Evolutionary conservation across 2,888 invertebrate genomes (phyloP).

Genomic region (Drosophila pegasa): DNA sequence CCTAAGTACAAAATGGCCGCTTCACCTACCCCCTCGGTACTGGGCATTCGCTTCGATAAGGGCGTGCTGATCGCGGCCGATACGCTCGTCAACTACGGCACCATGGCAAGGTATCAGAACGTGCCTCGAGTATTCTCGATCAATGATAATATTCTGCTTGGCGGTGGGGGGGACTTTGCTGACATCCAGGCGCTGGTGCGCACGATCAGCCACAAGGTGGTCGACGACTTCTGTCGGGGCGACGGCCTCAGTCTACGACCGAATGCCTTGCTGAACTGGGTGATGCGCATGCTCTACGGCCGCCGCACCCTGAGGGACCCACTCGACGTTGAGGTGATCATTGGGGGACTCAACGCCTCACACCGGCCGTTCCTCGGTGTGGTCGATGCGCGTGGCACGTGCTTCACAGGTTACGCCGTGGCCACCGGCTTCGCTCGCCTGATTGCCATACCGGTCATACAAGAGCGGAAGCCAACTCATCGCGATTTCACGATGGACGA

Average conservation of each 20-base stretch:
- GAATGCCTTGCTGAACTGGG: conserved; percentile 95
- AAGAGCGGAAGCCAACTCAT: conserved; percentile 88
- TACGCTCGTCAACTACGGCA: conserved; percentile 96
- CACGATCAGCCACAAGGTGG: conserved; percentile 86
- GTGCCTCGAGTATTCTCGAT: conserved; percentile 94
- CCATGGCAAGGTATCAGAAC: conserved; percentile 93
- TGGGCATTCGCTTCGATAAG: conserved; percentile 93
- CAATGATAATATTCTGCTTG: conserved; percentile 94
- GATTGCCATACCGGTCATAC: conserved; percentile 93
- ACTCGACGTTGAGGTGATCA: conserved; percentile 96
- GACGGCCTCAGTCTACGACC: conserved; percentile 95
- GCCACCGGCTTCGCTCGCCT: conserved; percentile 96
- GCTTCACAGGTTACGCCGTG: conserved; percentile 93
- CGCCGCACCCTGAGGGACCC: conserved; percentile 95
- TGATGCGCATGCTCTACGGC: conserved; percentile 96
- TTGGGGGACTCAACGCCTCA: conserved; percentile 93
- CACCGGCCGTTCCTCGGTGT: conserved; percentile 93
- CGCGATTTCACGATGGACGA: conserved; percentile 85
- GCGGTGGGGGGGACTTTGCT: conserved; percentile 97
- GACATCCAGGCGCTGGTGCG: conserved; percentile 92
- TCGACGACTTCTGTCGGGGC: conserved; percentile 94
- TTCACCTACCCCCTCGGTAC: conserved; percentile 96
- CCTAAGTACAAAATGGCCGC: conserved; percentile 81
- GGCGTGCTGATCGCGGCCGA: conserved; percentile 97
- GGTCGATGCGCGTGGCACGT: conserved; percentile 96